phyloP scores from a whole-genome alignment of 2,797 vertebrate genomes.

The Champsocephalus gunnari region DNA sequence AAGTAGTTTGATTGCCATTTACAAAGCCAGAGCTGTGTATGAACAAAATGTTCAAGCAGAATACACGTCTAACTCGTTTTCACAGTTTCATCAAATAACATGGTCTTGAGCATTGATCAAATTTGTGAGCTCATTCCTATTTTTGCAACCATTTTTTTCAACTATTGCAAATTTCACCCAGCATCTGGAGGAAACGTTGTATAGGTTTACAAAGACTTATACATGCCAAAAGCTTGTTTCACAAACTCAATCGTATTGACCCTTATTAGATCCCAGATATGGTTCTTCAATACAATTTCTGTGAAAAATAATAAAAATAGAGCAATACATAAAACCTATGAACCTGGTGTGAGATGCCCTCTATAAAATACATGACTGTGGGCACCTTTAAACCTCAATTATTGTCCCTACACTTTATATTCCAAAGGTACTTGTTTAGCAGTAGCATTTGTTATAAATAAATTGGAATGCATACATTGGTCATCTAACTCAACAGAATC shows the following conservation, averaged over 20 bases:
- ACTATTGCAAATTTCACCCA: background rate
- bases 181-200: too few relatives aligned
- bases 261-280: background rate
- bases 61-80: too few relatives aligned
- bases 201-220: background rate
- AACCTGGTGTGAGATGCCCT: constrained; percentile 2
- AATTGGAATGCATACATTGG: background rate
- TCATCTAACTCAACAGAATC: background rate
- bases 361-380: background rate
- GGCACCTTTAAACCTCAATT: constrained; percentile 4
- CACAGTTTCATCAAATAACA: background rate
- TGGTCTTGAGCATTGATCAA: background rate
- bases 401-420: background rate
- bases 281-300: background rate
- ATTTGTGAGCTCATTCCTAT: background rate
- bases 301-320: constrained; percentile 24
- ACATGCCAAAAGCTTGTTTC: background rate
- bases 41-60: too few relatives aligned
- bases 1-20: too few relatives aligned
- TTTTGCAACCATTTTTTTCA: background rate
- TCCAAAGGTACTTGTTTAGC: background rate
- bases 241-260: constrained; percentile 3
- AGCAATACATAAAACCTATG: constrained; percentile 9
- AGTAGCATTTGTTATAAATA: background rate
- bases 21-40: too few relatives aligned